Conservation (phyloP, 1,140 invertebrate species). For the Dendroctonus valens region DNA sequence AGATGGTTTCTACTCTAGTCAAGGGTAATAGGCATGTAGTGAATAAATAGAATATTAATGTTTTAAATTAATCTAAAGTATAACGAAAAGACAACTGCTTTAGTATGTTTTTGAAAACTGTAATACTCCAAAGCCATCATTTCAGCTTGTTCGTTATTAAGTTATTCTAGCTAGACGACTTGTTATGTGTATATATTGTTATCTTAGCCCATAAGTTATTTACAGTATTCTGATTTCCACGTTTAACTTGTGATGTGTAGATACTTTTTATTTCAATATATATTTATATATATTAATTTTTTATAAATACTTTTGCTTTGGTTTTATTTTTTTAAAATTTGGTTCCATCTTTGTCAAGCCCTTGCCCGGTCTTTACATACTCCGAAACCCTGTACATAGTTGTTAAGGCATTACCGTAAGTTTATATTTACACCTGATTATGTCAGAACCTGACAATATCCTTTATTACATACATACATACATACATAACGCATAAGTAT, state of each 20-base stretch:
- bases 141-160: slow-evolving; percentile 9
- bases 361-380: not conserved
- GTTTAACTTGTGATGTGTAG: not conserved
- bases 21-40: not conserved
- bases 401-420: not conserved
- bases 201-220: not conserved
- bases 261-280: too few species aligned
- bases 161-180: slow-evolving; percentile 8
- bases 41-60: too few species aligned
- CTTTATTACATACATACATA: slow-evolving; percentile 3
- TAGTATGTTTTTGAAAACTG: too few species aligned
- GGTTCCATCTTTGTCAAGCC: too few species aligned
- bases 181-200: slow-evolving; percentile 22
- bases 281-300: too few species aligned
- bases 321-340: too few species aligned
- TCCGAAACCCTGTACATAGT: not conserved
- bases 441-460: slow-evolving; percentile 22
- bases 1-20: slow-evolving; percentile 8
- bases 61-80: too few species aligned
- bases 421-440: slow-evolving; percentile 17
- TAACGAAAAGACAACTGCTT: too few species aligned
- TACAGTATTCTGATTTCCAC: not conserved
- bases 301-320: too few species aligned
- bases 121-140: too few species aligned
- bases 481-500: not conserved